These are phyloP conservation scores for Scomberomorus guttatus DNA, from an alignment of 2,797 vertebrate species.

Conservation along the genomic window DNA sequence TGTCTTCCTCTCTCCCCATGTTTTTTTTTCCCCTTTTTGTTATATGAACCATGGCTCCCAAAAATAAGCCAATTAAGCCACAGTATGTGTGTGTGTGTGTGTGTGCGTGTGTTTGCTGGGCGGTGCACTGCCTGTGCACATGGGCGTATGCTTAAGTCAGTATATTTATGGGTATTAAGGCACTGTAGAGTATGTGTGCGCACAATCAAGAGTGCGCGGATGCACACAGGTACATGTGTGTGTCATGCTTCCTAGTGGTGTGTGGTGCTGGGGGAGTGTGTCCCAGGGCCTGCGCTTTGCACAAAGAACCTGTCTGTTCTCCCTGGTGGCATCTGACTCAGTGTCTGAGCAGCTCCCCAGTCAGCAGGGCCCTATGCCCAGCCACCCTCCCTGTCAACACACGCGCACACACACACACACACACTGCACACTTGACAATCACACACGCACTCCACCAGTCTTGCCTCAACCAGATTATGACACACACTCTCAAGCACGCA, in stretches of 20 bases:
- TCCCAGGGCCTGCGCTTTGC: conserved; percentile 81
- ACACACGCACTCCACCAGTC: conserved; percentile 56
- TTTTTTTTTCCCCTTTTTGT: neutral
- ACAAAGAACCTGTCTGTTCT: conserved; percentile 84
- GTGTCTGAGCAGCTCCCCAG: conserved; percentile 84
- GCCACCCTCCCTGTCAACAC: conserved; percentile 72
- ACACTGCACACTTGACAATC: conserved; percentile 56
- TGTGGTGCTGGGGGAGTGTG: conserved; percentile 88
- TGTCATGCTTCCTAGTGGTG: conserved; percentile 86
- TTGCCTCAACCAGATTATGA: conserved; percentile 66
- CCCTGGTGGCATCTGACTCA: conserved; percentile 85
- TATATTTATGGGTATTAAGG: conserved; percentile 40
- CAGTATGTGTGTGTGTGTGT: conserved; percentile 2
- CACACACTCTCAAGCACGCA: conserved; percentile 46
- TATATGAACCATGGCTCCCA: conserved; percentile 11
- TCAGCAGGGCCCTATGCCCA: conserved; percentile 78
- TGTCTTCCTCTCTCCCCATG: neutral
- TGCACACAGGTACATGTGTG: conserved; percentile 47
- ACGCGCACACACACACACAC: conserved; percentile 55
- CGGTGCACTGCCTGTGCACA: neutral
- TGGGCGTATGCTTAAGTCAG: neutral
- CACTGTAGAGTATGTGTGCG: conserved; percentile 38
- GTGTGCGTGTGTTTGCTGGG: neutral
- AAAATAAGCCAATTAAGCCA: conserved; percentile 51
- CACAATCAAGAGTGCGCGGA: conserved; percentile 40